phyloP scores from a whole-genome alignment of 2,797 vertebrate species.

The Sebastes nivosus region DNA sequence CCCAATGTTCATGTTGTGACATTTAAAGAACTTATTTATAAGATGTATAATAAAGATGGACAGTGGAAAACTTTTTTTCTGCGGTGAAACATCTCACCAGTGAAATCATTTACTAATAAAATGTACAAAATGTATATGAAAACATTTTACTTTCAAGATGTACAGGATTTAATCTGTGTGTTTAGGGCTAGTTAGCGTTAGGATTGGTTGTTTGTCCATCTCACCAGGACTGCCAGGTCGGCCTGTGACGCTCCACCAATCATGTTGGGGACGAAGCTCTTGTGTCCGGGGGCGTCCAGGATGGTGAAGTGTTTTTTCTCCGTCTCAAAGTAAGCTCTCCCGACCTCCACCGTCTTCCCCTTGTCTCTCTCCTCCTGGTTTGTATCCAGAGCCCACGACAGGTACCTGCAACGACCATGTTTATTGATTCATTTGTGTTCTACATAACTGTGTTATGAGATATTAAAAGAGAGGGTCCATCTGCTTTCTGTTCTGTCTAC shows the following conservation, averaged over 20 bases:
- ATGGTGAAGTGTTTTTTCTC: slow-evolving; percentile 99
- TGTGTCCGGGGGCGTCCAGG: slow-evolving; percentile 97
- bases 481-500: no score
- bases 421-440: not conserved
- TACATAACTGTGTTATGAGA: not conserved
- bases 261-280: slow-evolving; percentile 99
- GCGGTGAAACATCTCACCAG: fast-evolving
- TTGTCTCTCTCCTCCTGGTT: slow-evolving; percentile 99
- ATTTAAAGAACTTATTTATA: not conserved
- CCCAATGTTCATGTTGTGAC: not conserved
- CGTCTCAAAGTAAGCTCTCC: slow-evolving; percentile 97
- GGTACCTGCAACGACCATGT: slow-evolving; percentile 84
- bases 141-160: not conserved
- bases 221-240: slow-evolving; percentile 97
- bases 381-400: slow-evolving; percentile 99
- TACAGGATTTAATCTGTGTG: not conserved
- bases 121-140: not conserved
- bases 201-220: slow-evolving; percentile 7
- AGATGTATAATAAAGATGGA: not conserved
- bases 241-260: slow-evolving; percentile 98
- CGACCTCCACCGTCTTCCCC: slow-evolving; percentile 98
- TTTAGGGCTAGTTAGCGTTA: not conserved
- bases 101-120: not conserved
- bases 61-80: not conserved
- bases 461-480: no score